Evolutionary conservation across 2,888 invertebrate species (phyloP).

Genomic region (Arrhopalites spinosus): DNA sequence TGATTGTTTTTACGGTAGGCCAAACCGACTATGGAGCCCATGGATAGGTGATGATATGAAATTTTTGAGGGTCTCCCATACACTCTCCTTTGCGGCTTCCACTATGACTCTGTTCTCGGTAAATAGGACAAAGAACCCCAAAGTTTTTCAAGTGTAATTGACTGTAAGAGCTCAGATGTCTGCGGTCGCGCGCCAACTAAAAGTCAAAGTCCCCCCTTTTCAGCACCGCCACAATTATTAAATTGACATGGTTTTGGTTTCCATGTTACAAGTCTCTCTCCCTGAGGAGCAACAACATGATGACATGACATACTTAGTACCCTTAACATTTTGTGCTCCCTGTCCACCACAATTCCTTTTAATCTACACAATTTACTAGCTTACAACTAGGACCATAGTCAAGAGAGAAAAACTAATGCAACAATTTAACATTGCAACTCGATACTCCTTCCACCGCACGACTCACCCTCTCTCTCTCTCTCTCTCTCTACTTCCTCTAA

Average conservation of each 20-base stretch:
- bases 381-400: too few relatives aligned
- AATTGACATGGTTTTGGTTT: constrained; percentile 20
- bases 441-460: too few relatives aligned
- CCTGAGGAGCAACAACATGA: not conserved
- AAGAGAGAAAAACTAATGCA: not conserved
- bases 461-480: too few relatives aligned
- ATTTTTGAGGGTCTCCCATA: constrained; percentile 24
- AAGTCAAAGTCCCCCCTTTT: constrained; percentile 24
- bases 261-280: not conserved
- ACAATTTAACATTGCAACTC: not conserved
- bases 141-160: constrained; percentile 48
- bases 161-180: constrained; percentile 51
- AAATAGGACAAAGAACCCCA: constrained; percentile 24
- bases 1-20: constrained; percentile 44
- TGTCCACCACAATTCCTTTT: too few relatives aligned
- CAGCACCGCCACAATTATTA: constrained; percentile 34
- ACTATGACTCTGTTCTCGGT: constrained; percentile 8
- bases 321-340: too few relatives aligned
- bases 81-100: constrained; percentile 5
- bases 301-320: too few relatives aligned
- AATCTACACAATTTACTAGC: too few relatives aligned
- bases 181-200: constrained; percentile 48
- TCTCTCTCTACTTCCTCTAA: too few relatives aligned
- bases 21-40: constrained; percentile 7
- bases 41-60: constrained; percentile 22